Conservation (phyloP, 2,888 invertebrate species). For the Agonopterix alstromeriana region DNA sequence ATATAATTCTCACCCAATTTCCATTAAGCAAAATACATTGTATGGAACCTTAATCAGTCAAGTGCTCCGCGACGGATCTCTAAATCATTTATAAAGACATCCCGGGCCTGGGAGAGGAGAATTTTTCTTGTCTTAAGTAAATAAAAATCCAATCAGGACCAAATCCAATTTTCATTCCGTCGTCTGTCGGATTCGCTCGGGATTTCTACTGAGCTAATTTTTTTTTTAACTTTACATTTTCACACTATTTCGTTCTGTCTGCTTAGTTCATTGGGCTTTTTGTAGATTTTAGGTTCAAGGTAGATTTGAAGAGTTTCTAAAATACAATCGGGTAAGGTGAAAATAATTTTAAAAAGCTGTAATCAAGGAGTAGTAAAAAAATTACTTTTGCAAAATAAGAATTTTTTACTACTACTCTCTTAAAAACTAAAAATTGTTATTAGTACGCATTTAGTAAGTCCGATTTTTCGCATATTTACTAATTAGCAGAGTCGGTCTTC, state of each 20-base stretch:
- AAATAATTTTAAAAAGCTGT: no score
- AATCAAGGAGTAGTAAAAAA: no score
- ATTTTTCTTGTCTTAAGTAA: conserved; percentile 77
- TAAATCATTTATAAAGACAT: conserved; percentile 71
- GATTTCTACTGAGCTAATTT: conserved; percentile 47
- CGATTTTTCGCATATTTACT: no score
- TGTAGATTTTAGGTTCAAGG: background rate
- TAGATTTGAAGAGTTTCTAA: background rate
- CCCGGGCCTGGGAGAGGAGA: conserved; percentile 30
- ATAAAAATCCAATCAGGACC: conserved; percentile 75
- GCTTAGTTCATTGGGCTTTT: no score
- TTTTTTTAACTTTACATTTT: conserved; percentile 20
- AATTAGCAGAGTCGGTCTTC: no score
- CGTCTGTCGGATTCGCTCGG: conserved; percentile 57
- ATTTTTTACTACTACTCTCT: no score
- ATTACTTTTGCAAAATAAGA: no score
- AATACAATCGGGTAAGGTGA: no score
- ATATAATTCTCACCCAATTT: no score
- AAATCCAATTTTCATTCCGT: conserved; percentile 75
- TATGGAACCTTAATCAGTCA: conserved; percentile 40
- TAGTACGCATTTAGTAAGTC: no score
- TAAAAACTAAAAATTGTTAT: no score
- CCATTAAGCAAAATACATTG: no score
- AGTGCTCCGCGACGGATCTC: conserved; percentile 23
- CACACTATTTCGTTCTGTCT: conserved; percentile 1